Evolutionary conservation across 53 echinoderm and acorn worm genomes (phyloP), one percentile per base, ranked within the genome.

Genomic region (Henricia sp.): DNA sequence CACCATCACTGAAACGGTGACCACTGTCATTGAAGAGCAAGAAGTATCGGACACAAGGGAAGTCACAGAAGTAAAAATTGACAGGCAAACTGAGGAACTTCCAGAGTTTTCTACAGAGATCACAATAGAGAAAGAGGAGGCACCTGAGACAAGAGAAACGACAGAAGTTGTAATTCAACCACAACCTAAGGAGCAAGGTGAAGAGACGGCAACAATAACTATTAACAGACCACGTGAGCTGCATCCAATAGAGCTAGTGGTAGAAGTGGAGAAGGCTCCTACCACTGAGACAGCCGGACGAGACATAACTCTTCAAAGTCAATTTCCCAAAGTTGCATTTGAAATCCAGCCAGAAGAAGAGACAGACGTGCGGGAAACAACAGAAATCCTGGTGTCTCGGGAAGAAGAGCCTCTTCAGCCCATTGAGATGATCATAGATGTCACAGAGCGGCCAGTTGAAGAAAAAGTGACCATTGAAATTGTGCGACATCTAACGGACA

Each of bases 351-450:
- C 86, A n/a, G 88, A 88, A 52, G 50, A 66, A 38, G 84, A 88
- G 77, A 41, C 71, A 52, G 85, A 83, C 43, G 65, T 21, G 34
- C 68, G 55, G 29, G 90, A 87, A 71, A 68, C 67, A 51, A 75
- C 86, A 58, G 66, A 58, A 52, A 42, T 87, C 54, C 37, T 51
- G 44, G 67, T 86, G 54, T 37, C 62, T 51, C 70, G 72, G 23
- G 78, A 78, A 57, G 77, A 88, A 68, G 70, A 73, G 36, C 78
- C 76, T 37, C 71, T 85, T 56, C 66, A 82, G 8, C 68, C 84
- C 39, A 72, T 92, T 52, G 95, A 95, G 82, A 59, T 95, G 73
- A 84, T 87, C 13, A 82, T 89, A 24, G 91, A 93, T 82, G 87
- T 93, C 82, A 91, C 86, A 21, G 70, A 59, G n/a, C 54, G 70